phyloP scores from a whole-genome alignment of 2,797 vertebrate genomes.

The Miichthys miiuy region DNA sequence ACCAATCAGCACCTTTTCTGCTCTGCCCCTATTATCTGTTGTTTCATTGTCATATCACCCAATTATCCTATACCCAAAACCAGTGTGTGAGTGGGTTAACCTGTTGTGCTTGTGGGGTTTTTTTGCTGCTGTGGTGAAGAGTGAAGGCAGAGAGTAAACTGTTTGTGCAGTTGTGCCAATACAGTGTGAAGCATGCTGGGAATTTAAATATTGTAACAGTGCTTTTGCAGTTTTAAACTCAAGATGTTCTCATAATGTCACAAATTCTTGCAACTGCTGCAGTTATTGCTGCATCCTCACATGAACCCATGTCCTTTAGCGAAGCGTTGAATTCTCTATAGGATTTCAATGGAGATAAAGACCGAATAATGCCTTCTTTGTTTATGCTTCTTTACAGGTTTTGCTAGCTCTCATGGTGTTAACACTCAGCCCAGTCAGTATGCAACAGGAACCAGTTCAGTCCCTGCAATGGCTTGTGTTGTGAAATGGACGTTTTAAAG shows the following conservation, averaged over 20 bases:
- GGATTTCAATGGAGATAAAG: constrained; percentile 32
- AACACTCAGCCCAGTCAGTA: constrained; percentile 55
- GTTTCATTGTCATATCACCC: constrained; percentile 20
- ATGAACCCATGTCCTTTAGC: not conserved
- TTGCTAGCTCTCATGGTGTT: constrained; percentile 62
- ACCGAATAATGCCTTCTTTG: constrained; percentile 59
- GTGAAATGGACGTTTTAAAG: constrained; percentile 82
- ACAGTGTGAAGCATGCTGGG: constrained; percentile 65
- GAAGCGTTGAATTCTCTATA: constrained; percentile 38
- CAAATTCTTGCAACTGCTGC: constrained; percentile 35
- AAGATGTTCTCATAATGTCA: constrained; percentile 56
- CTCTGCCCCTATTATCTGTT: constrained; percentile 34
- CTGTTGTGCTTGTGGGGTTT: constrained; percentile 49
- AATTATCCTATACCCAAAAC: constrained; percentile 7
- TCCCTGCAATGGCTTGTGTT: constrained; percentile 75
- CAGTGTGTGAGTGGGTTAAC: constrained; percentile 44
- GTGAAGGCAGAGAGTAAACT: constrained; percentile 47
- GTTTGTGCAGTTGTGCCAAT: constrained; percentile 51
- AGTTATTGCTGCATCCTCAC: constrained; percentile 15
- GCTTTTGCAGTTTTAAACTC: constrained; percentile 59
- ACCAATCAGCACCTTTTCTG: constrained; percentile 21
- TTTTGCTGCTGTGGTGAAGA: constrained; percentile 60
- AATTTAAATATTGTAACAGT: constrained; percentile 66
- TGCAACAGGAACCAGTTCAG: constrained; percentile 71
- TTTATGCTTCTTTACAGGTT: constrained; percentile 76